phyloP scores from a whole-genome alignment of 2,113 vertebrate species.

The Damaliscus lunatus region DNA sequence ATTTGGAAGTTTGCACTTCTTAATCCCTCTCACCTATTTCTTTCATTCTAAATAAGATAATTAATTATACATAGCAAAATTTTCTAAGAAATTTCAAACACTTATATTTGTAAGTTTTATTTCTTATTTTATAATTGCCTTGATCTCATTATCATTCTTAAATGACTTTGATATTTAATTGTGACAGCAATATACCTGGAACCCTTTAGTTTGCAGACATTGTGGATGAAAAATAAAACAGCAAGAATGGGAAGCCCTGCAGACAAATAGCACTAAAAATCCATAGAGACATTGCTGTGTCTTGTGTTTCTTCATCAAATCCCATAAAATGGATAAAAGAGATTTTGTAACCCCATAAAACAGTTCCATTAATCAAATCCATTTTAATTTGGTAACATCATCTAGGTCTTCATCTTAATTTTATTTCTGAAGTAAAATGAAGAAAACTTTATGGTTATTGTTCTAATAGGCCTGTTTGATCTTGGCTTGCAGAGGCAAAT shows the following conservation, averaged over 20 bases:
- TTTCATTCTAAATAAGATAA: not conserved
- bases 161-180: constrained; percentile 17
- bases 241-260: not conserved
- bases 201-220: not conserved
- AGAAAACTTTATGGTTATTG: not conserved
- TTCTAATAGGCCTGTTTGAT: not conserved
- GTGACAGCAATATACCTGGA: not conserved
- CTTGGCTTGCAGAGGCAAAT: not conserved
- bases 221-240: not conserved
- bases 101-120: not conserved
- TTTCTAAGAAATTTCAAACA: not conserved
- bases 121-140: not conserved
- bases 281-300: not conserved
- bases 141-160: not conserved
- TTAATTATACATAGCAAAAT: not conserved
- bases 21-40: not conserved
- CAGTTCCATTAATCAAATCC: constrained; percentile 18
- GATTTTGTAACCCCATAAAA: not conserved
- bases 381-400: constrained; percentile 45
- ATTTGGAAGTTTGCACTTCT: not conserved
- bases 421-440: constrained; percentile 67
- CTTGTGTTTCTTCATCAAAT: constrained; percentile 47
- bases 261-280: constrained; percentile 40
- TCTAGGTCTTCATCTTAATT: constrained; percentile 35
- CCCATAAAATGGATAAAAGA: not conserved